Conservation (phyloP, 1,140 invertebrate species). For the Protaetia brevitarsis region DNA sequence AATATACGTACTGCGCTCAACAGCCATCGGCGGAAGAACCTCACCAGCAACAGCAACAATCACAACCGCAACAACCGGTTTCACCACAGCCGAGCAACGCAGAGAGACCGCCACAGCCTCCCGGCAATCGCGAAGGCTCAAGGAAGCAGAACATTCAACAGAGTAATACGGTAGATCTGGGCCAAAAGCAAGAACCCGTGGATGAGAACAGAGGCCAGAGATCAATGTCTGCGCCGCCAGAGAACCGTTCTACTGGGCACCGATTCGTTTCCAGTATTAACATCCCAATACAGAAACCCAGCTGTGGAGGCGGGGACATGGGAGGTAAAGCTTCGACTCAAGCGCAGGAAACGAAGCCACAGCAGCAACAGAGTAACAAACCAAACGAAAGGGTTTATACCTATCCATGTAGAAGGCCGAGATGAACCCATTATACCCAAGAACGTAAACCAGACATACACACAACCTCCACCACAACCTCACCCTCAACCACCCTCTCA, state of each 20-base stretch:
- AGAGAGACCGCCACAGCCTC: slow-evolving; percentile 32
- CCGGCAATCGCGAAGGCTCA: slow-evolving; percentile 39
- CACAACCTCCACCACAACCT: slow-evolving; percentile 33
- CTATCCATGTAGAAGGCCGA: slow-evolving; percentile 81
- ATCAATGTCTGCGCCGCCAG: slow-evolving; percentile 67
- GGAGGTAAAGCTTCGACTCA: slow-evolving; percentile 24
- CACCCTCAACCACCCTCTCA: slow-evolving; percentile 38
- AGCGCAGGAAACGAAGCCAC: slow-evolving; percentile 42
- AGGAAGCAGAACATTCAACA: slow-evolving; percentile 55
- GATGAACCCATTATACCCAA: slow-evolving; percentile 70
- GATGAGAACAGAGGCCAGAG: slow-evolving; percentile 60
- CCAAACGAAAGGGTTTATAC: slow-evolving; percentile 74
- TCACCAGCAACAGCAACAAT: slow-evolving; percentile 32
- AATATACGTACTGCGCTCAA: slow-evolving; percentile 33
- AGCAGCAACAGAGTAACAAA: slow-evolving; percentile 42
- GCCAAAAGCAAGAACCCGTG: slow-evolving; percentile 61
- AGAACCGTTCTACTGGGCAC: slow-evolving; percentile 46
- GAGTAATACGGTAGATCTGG: slow-evolving; percentile 74
- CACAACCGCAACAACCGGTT: slow-evolving; percentile 30
- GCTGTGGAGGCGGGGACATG: slow-evolving; percentile 34
- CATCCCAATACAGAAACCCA: slow-evolving; percentile 50
- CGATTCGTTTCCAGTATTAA: slow-evolving; percentile 57
- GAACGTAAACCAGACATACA: slow-evolving; percentile 36
- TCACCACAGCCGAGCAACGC: slow-evolving; percentile 25
- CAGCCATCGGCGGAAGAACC: slow-evolving; percentile 32